Evolutionary conservation across 2,888 invertebrate species (phyloP).

Genomic region (Eutolmus rufibarbis): DNA sequence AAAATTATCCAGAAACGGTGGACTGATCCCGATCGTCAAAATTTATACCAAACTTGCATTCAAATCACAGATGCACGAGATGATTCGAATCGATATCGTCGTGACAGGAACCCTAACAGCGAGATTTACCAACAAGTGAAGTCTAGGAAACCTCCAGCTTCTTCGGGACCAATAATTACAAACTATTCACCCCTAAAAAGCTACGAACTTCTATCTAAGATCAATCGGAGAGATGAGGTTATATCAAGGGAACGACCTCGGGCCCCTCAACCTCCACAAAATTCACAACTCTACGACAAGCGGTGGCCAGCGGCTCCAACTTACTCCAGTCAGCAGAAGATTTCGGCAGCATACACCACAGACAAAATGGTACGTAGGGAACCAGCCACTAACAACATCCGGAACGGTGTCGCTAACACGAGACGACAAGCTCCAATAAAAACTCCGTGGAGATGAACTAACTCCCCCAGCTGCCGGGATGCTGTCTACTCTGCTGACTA

Average conservation of each 20-base stretch:
- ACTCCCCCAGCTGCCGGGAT: background rate
- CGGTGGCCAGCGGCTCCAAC: conserved; percentile 1
- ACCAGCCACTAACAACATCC: conserved; percentile 4
- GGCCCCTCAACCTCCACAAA: background rate
- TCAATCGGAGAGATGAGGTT: background rate
- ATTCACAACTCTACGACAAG: background rate
- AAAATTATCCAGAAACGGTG: conserved; percentile 35
- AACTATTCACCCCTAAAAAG: conserved; percentile 40
- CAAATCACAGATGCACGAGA: background rate
- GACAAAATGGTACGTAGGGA: conserved; percentile 29
- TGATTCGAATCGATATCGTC: background rate
- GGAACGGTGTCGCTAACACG: conserved; percentile 1
- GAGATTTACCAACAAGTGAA: background rate
- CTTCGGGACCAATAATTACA: background rate
- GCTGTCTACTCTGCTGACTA: background rate
- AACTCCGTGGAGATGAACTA: conserved; percentile 41
- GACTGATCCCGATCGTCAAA: conserved; percentile 16
- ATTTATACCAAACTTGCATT: conserved; percentile 38
- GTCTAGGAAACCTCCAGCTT: background rate
- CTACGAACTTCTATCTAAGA: conserved; percentile 40
- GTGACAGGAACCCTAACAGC: background rate
- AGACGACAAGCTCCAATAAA: conserved; percentile 7
- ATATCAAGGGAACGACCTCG: background rate
- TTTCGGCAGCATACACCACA: background rate
- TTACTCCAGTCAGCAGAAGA: background rate